Evolutionary conservation across 2,797 vertebrate genomes (phyloP).

Genomic region (Alca torda): DNA sequence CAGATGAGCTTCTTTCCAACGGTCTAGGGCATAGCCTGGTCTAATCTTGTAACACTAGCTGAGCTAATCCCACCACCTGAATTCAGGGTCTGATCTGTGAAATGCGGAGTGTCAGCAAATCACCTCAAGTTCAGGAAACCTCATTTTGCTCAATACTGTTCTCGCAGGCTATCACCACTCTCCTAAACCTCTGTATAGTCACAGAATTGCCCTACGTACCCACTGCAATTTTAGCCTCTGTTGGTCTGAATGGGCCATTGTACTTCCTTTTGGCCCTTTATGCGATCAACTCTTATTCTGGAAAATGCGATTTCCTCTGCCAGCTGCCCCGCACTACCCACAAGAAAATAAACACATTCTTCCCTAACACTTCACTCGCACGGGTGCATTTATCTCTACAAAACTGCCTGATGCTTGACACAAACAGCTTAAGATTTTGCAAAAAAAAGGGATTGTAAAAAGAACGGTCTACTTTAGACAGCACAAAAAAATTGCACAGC

Average conservation of each 20-base stretch:
- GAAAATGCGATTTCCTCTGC: neutral
- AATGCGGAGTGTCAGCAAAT: neutral
- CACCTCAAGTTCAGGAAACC: neutral
- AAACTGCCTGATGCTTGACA: neutral
- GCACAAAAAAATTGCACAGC: neutral
- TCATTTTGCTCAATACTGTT: neutral
- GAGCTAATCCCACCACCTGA: neutral
- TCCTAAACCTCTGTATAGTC: neutral
- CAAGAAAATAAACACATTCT: neutral
- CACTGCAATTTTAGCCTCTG: neutral
- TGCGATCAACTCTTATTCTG: neutral
- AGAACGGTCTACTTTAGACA: neutral
- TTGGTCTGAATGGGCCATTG: neutral
- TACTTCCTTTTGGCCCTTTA: neutral
- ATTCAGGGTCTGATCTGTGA: neutral
- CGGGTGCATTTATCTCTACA: neutral
- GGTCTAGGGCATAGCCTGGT: neutral
- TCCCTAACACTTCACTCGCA: rapidly evolving
- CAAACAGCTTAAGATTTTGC: neutral
- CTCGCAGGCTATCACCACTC: neutral
- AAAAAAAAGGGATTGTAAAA: neutral
- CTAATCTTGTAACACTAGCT: neutral
- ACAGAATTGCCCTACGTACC: neutral
- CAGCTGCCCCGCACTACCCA: neutral
- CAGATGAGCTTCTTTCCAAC: neutral